A percentile compares a stretch with the other conserved stretches of the same genome.
Evolutionary conservation across 2,797 vertebrate genomes (phyloP).

Genomic region (Gastrophryne carolinensis): DNA sequence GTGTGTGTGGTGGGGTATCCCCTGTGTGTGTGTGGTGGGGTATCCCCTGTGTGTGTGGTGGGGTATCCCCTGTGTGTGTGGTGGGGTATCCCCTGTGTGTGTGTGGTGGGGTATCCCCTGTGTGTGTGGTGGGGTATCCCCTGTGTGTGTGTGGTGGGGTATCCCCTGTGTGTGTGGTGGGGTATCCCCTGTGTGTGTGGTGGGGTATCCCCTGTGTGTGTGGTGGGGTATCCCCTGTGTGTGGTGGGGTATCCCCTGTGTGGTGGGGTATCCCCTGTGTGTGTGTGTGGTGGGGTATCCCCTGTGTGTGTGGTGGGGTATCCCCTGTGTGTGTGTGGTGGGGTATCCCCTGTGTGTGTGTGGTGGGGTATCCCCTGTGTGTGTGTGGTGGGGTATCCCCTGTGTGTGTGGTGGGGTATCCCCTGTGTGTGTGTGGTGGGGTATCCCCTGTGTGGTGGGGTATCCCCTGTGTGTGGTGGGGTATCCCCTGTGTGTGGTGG

Average conservation of each 20-base stretch:
- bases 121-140: not conserved
- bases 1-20: fast-evolving
- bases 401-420: no score
- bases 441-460: not conserved
- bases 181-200: not conserved
- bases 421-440: no score
- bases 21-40: no score
- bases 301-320: no score
- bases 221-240: not conserved
- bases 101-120: not conserved
- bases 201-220: fast-evolving
- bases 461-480: not conserved
- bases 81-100: fast-evolving
- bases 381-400: no score
- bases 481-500: not conserved
- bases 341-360: no score
- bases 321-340: no score
- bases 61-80: not conserved
- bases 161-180: not conserved
- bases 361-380: no score
- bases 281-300: no score
- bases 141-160: fast-evolving
- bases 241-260: not conserved
- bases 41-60: not conserved
- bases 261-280: not conserved